Conservation (phyloP, 2,113 vertebrate species). For the Notarius lentiginosus region DNA sequence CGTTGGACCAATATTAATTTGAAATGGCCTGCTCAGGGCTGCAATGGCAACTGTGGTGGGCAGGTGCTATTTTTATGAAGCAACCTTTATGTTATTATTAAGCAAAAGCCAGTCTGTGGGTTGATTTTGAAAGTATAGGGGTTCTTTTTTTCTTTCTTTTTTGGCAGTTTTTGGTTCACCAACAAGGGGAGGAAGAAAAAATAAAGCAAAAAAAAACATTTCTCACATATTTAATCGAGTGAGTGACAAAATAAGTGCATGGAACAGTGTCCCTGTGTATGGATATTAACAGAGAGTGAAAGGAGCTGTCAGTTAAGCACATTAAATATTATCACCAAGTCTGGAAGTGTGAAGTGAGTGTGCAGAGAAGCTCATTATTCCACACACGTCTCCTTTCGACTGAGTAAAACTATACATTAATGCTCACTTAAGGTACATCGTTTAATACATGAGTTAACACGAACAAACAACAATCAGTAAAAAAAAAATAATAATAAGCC, state of each 20-base stretch:
- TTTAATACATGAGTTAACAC: background rate
- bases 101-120: constrained; percentile 33
- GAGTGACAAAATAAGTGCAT: background rate
- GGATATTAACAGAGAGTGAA: background rate
- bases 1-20: constrained; percentile 46
- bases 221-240: background rate
- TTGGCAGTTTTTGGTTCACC: background rate
- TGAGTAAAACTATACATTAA: background rate
- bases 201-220: background rate
- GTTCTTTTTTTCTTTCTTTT: background rate
- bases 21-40: constrained; percentile 23
- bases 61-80: constrained; percentile 44
- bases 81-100: constrained; percentile 51
- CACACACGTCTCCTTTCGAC: background rate
- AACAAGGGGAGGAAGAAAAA: background rate
- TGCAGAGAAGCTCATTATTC: background rate
- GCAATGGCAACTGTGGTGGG: constrained; percentile 19
- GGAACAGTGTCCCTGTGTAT: background rate
- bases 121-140: constrained; percentile 41
- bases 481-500: background rate
- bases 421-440: background rate
- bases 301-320: background rate
- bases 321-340: background rate
- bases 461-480: background rate
- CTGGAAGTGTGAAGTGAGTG: background rate